A percentile compares a stretch with the other conserved stretches of the same genome.
Evolutionary conservation across 1,140 invertebrate species (phyloP).

Genomic region (Drosophila virilis): DNA sequence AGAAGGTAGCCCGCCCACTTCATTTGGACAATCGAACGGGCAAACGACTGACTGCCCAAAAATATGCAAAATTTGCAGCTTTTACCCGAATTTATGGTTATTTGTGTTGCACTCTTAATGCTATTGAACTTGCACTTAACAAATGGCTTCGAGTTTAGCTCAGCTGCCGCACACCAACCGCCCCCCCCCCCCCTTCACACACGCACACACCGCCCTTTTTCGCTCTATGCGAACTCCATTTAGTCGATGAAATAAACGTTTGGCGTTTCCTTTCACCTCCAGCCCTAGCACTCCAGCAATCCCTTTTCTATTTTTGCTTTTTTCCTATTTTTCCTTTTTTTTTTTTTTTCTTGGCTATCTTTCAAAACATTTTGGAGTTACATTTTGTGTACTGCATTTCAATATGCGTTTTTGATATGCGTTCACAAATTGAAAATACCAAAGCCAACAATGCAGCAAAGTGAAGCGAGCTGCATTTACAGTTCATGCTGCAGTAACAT

Average conservation of each 20-base stretch:
- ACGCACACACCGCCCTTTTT: background rate
- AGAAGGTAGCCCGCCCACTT: conserved; percentile 26
- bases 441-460: conserved; percentile 27
- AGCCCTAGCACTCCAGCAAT: conserved; percentile 12
- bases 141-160: conserved; percentile 63
- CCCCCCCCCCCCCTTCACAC: background rate
- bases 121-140: conserved; percentile 82
- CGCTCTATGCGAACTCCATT: conserved; percentile 58
- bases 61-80: conserved; percentile 81
- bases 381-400: conserved; percentile 76
- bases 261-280: conserved; percentile 15
- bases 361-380: conserved; percentile 76
- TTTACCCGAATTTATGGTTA: conserved; percentile 78
- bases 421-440: conserved; percentile 57
- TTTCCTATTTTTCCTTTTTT: conserved; percentile 1
- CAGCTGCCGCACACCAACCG: background rate
- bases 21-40: conserved; percentile 36
- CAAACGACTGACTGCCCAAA: conserved; percentile 43
- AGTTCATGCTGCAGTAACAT: conserved; percentile 4
- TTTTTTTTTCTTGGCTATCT: conserved; percentile 67
- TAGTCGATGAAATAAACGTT: conserved; percentile 77
- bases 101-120: conserved; percentile 82
- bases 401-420: conserved; percentile 70
- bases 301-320: conserved; percentile 1
- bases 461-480: background rate